Conservation (phyloP, 1,140 invertebrate species). For the Colletes latitarsis region DNA sequence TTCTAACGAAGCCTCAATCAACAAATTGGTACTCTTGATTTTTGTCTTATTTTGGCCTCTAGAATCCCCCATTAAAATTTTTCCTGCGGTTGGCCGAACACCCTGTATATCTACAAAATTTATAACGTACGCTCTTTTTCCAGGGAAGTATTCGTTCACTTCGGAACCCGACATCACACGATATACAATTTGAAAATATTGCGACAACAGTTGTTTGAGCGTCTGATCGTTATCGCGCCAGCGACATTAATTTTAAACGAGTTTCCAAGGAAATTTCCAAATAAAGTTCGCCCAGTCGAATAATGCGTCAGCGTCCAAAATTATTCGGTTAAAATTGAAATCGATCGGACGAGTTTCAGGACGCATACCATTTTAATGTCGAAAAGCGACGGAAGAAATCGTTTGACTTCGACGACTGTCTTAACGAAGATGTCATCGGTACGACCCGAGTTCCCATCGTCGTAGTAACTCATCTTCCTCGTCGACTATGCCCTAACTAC, state of each 20-base stretch:
- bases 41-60: too few species aligned
- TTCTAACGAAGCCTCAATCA: too few species aligned
- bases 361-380: conserved; percentile 81
- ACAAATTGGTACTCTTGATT: too few species aligned
- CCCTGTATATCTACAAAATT: too few species aligned
- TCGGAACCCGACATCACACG: too few species aligned
- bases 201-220: not conserved
- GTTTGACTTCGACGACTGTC: conserved; percentile 75
- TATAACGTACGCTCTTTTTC: too few species aligned
- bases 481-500: conserved; percentile 24
- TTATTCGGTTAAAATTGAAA: not conserved
- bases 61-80: too few species aligned
- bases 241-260: not conserved
- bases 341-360: too few species aligned
- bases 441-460: conserved; percentile 24
- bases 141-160: too few species aligned
- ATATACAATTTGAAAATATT: not conserved
- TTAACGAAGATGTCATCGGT: conserved; percentile 76
- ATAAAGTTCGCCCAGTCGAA: not conserved
- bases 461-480: conserved; percentile 52
- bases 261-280: not conserved
- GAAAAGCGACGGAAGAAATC: conserved; percentile 78
- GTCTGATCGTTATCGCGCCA: not conserved
- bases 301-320: not conserved
- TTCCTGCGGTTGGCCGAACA: too few species aligned